A percentile compares a stretch with the other conserved stretches of the same genome.
Evolutionary conservation across 2,113 vertebrate genomes (phyloP).

Genomic region (Coracopsis vasa): DNA sequence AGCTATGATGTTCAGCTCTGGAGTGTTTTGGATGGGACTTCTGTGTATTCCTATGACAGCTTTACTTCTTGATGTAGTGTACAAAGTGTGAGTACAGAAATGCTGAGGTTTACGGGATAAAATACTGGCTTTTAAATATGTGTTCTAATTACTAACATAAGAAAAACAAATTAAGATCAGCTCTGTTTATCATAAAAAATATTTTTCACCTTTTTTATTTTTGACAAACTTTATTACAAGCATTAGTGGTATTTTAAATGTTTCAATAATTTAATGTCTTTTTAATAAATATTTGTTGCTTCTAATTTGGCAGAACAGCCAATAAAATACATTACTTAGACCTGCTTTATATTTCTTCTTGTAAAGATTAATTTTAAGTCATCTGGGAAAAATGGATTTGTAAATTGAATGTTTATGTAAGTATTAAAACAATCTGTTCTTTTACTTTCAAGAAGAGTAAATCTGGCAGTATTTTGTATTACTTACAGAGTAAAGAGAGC

Average conservation of each 20-base stretch:
- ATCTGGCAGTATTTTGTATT: conserved; percentile 8
- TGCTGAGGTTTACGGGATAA: background rate
- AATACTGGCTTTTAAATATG: background rate
- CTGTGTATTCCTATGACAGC: conserved; percentile 93
- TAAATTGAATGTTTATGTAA: background rate
- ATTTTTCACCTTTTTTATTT: background rate
- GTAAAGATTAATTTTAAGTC: background rate
- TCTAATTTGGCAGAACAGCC: background rate
- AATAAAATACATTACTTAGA: background rate
- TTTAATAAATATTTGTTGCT: background rate
- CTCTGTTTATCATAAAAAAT: background rate
- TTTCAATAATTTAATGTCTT: background rate
- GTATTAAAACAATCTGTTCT: background rate
- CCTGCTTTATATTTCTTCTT: background rate
- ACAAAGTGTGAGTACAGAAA: conserved; percentile 90
- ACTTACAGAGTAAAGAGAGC: conserved; percentile 87
- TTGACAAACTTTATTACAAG: background rate
- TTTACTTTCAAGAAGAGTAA: background rate
- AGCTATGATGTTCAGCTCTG: conserved; percentile 92
- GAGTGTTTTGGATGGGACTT: conserved; percentile 95
- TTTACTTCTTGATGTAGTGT: conserved; percentile 88
- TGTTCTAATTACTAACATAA: background rate
- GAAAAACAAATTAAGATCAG: background rate
- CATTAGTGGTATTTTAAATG: background rate
- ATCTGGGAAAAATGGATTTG: background rate